phyloP scores from a whole-genome alignment of 2,888 invertebrate species.

The Papilio protenor region DNA sequence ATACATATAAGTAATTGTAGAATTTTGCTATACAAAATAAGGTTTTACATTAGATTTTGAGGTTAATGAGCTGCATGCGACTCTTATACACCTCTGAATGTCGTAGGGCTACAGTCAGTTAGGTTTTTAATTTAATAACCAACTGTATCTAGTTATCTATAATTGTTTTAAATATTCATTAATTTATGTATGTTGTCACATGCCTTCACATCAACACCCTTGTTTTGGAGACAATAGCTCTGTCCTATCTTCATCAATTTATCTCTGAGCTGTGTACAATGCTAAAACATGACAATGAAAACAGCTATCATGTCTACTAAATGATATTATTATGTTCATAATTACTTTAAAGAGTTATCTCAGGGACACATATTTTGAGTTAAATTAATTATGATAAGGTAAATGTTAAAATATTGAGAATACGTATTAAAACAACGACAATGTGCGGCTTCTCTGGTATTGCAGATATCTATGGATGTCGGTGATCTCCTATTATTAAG shows the following conservation, averaged over 20 bases:
- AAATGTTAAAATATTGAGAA: not conserved
- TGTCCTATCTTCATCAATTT: conserved; percentile 22
- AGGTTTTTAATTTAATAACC: no score
- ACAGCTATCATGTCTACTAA: conserved; percentile 24
- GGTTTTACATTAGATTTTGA: not conserved
- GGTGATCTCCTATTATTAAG: no score
- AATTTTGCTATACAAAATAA: not conserved
- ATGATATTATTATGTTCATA: conserved; percentile 21
- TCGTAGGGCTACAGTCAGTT: no score
- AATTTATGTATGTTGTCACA: not conserved
- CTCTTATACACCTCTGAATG: no score
- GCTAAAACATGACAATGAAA: conserved; percentile 32
- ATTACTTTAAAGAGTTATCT: conserved; percentile 24
- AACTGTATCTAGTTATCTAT: not conserved
- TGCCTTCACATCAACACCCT: conserved; percentile 2
- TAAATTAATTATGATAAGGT: not conserved
- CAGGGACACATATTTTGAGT: not conserved
- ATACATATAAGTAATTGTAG: not conserved
- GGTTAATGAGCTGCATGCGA: no score
- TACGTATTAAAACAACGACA: not conserved
- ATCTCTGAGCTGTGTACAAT: conserved; percentile 14
- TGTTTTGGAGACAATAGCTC: conserved; percentile 25
- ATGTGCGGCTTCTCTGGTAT: no score
- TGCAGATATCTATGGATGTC: no score
- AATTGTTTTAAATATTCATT: conserved; percentile 7